Conservation (phyloP, 2,888 invertebrate species). For the Willowsia nigromaculata region DNA sequence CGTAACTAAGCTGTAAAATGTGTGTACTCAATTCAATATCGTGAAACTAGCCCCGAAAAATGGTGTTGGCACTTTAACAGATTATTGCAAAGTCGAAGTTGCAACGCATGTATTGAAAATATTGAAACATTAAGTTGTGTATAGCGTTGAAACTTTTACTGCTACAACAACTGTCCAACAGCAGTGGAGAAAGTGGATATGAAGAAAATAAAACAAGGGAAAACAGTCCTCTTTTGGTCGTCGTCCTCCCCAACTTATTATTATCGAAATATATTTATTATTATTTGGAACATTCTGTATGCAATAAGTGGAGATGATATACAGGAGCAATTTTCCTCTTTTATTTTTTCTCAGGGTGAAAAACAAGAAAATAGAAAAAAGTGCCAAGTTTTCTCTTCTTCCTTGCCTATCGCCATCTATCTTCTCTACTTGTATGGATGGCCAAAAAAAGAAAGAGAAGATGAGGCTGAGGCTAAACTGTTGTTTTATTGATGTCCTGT, state of each 20-base stretch:
- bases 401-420: conserved; percentile 26
- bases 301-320: neutral
- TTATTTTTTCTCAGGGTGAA: neutral
- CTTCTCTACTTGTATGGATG: neutral
- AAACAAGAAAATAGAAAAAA: conserved; percentile 45
- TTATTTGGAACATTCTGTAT: conserved; percentile 19
- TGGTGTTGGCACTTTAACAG: conserved; percentile 48
- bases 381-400: conserved; percentile 41
- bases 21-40: neutral
- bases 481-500: conserved; percentile 32
- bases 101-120: conserved; percentile 15
- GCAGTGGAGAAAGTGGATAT: neutral
- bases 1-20: neutral
- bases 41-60: neutral
- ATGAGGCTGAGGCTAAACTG: conserved; percentile 16
- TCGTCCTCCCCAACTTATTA: neutral
- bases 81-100: conserved; percentile 6
- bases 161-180: conserved; percentile 22
- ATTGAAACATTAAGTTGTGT: conserved; percentile 24
- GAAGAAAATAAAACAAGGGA: neutral
- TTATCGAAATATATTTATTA: conserved; percentile 34
- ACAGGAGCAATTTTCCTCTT: neutral
- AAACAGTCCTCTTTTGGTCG: neutral
- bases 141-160: conserved; percentile 8
- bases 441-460: neutral